Evolutionary conservation across 2,113 vertebrate genomes (phyloP).

Genomic region (Mustelus asterias): DNA sequence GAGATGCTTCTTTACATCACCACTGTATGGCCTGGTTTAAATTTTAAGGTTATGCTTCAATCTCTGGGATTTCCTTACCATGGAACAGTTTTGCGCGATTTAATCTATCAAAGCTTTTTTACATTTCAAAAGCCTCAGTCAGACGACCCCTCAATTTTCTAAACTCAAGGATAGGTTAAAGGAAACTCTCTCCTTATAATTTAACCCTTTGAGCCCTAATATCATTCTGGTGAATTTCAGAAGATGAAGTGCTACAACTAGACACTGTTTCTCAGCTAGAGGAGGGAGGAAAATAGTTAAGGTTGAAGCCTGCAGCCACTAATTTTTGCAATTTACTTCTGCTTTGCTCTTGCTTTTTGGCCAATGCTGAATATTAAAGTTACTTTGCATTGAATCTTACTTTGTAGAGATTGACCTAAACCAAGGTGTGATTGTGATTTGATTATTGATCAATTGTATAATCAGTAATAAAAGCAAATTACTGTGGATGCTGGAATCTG

Average conservation of each 20-base stretch:
- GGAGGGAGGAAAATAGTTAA: background rate
- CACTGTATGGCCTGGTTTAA: background rate
- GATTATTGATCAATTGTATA: too few species aligned
- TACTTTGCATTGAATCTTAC: too few species aligned
- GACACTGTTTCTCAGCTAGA: background rate
- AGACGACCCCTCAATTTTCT: background rate
- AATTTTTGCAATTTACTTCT: too few species aligned
- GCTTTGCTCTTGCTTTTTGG: too few species aligned
- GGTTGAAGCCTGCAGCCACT: too few species aligned
- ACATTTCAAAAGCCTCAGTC: background rate
- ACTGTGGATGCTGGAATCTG: too few species aligned
- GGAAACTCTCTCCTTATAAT: background rate
- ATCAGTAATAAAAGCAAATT: too few species aligned
- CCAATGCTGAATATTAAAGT: too few species aligned
- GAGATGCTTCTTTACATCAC: background rate
- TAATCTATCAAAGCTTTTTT: background rate
- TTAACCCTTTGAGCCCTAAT: background rate
- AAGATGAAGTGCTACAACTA: background rate
- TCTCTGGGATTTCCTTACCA: background rate
- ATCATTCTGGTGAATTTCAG: background rate
- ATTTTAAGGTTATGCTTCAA: background rate
- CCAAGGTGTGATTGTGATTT: too few species aligned
- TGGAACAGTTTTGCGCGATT: background rate
- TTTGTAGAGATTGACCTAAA: too few species aligned
- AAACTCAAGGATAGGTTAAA: background rate